A percentile compares a stretch with the other conserved stretches of the same genome.
phyloP scores from a whole-genome alignment of 2,797 vertebrate species.

The Brotula barbata region DNA sequence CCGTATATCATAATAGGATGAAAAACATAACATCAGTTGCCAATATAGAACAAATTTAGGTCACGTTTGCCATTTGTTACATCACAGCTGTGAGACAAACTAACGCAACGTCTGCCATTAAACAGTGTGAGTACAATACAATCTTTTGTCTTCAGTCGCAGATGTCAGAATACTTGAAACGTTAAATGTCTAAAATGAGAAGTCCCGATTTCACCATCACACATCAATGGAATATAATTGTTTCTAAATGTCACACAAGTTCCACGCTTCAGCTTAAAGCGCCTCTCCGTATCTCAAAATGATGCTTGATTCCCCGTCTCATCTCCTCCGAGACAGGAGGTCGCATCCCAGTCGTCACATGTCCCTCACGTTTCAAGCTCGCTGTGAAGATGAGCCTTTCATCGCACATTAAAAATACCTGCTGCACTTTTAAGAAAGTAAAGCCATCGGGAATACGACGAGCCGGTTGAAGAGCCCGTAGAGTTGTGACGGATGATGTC shows the following conservation, averaged over 20 bases:
- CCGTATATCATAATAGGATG: constrained; percentile 55
- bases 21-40: constrained; percentile 62
- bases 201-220: constrained; percentile 48
- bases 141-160: constrained; percentile 54
- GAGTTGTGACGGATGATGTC: constrained; percentile 79
- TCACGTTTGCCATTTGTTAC: constrained; percentile 62
- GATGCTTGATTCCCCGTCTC: constrained; percentile 64
- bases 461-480: constrained; percentile 60
- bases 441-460: constrained; percentile 76
- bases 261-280: constrained; percentile 72
- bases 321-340: constrained; percentile 55
- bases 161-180: constrained; percentile 67
- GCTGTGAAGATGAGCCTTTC: constrained; percentile 67
- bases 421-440: constrained; percentile 73
- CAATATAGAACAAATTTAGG: constrained; percentile 67
- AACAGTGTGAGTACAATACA: constrained; percentile 23
- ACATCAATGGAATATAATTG: constrained; percentile 78
- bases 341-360: constrained; percentile 69
- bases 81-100: constrained; percentile 59
- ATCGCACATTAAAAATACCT: constrained; percentile 77
- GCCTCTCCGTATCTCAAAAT: constrained; percentile 59
- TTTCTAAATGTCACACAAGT: constrained; percentile 78
- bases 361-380: constrained; percentile 72
- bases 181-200: constrained; percentile 78
- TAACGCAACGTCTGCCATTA: constrained; percentile 65